Conservation (phyloP, 1,140 invertebrate species). For the Tribolium madens region DNA sequence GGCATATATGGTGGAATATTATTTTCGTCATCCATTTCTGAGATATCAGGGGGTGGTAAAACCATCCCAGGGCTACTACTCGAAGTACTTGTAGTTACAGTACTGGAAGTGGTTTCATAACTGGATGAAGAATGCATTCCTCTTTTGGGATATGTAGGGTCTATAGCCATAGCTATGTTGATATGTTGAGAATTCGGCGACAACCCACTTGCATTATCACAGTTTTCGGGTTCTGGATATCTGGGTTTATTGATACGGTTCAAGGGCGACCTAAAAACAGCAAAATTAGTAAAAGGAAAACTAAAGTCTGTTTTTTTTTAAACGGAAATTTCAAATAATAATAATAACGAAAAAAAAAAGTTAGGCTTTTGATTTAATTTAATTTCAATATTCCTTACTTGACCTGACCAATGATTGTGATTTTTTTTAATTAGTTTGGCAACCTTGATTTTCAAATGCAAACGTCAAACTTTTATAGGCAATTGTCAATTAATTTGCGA, state of each 20-base stretch:
- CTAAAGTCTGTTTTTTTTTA: too few species aligned
- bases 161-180: conserved; percentile 73
- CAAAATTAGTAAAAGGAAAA: background rate
- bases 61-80: conserved; percentile 61
- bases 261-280: conserved; percentile 58
- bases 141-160: conserved; percentile 69
- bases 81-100: conserved; percentile 62
- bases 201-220: conserved; percentile 44
- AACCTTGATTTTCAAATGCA: too few species aligned
- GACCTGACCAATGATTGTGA: too few species aligned
- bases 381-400: too few species aligned
- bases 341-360: too few species aligned
- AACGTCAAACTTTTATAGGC: too few species aligned
- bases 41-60: conserved; percentile 60
- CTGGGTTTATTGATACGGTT: conserved; percentile 60
- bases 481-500: too few species aligned
- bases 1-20: conserved; percentile 81
- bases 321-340: too few species aligned
- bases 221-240: conserved; percentile 59
- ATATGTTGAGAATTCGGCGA: conserved; percentile 58
- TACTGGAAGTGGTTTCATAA: conserved; percentile 62
- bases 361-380: too few species aligned
- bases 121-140: conserved; percentile 57
- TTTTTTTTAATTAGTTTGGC: too few species aligned
- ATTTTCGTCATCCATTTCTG: conserved; percentile 68